Percentiles rank a stretch among this genome's conserved stretches.
phyloP scores from a whole-genome alignment of 92 coral and sea anemone genomes.

The Palythoa heliodiscus region DNA sequence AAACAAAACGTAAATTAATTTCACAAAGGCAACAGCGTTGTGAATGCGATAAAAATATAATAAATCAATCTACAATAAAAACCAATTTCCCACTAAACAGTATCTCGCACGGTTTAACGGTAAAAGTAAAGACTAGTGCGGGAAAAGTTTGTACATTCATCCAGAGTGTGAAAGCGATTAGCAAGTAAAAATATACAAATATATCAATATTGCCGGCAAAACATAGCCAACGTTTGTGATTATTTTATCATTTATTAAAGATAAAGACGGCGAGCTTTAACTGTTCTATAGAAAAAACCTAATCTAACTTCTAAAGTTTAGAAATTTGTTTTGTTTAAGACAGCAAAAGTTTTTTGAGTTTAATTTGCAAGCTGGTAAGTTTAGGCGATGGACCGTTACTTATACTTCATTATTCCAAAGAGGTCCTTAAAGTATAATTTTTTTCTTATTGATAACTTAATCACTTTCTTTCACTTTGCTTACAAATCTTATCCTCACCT shows the following conservation, averaged over 20 bases:
- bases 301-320: conserved; percentile 28
- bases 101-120: conserved; percentile 23
- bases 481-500: conserved; percentile 70
- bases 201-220: conserved; percentile 89
- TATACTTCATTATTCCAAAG: conserved; percentile 83
- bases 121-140: conserved; percentile 18
- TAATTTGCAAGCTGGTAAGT: conserved; percentile 11
- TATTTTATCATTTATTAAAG: conserved; percentile 79
- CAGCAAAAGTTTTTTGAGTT: conserved; percentile 10
- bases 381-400: conserved; percentile 81
- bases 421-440: conserved; percentile 78
- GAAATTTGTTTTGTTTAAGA: conserved; percentile 35
- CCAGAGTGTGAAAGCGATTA: conserved; percentile 93
- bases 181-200: conserved; percentile 89
- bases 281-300: conserved; percentile 16
- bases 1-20: conserved; percentile 95
- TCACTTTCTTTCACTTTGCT: conserved; percentile 49
- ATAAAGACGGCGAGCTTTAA: conserved; percentile 76
- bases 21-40: conserved; percentile 88
- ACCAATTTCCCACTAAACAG: conserved; percentile 16
- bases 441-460: conserved; percentile 66
- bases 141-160: conserved; percentile 70
- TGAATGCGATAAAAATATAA: conserved; percentile 86
- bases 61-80: conserved; percentile 68
- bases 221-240: conserved; percentile 70